Evolutionary conservation across 2,888 invertebrate species (phyloP), one percentile per base, ranked within the genome.

Genomic region (Agonum fuliginosum): DNA sequence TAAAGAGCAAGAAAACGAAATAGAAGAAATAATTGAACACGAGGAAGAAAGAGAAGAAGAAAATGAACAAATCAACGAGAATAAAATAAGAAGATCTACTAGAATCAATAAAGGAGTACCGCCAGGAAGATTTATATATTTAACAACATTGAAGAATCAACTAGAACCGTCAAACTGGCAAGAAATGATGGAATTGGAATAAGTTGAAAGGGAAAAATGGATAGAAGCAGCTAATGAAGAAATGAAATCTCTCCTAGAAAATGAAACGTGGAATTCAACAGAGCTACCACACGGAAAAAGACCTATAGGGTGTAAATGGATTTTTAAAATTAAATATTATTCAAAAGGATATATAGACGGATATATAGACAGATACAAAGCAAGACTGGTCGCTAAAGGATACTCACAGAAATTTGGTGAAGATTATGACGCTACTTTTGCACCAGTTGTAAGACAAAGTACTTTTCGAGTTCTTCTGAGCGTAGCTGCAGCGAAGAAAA

Each of bases 341-440:
- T 78, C 79, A 17, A 79, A 81, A 14, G 83, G 82, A 58, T 78
- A 78, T 34, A 46, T 82, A 1, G 78, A 78, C 5, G 83, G 82
- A 58, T 78, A 78, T 34, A 46, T 82, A 1, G 78, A 78, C 5
- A 79, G 80, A 24, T 82, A 79, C 37, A 83, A 83, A 71, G 83
- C 84, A n/a, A 72, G 84, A 17, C 77, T 84, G 19, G 83, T 83
- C 5, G 83, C 80, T 10, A 70, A 81, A 17, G 83, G 83, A 37
- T 84, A 81, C 71, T 78, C 78, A 1, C 83, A 84, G 71, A 72
- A 81, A 76, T 79, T 76, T 46, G 83, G 81, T 4, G 72, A 81
- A 30, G 83, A 83, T 78, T 84, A 83, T 78, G 78, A 82, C 22
- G 82, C 84, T 74, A 83, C 83, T 0, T 85, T 83, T 71, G 82